A percentile compares a stretch with the other conserved stretches of the same genome.
These are phyloP conservation scores for Tolypeutes matacus DNA, from an alignment of 2,797 vertebrate species.

Conservation along the genomic window DNA sequence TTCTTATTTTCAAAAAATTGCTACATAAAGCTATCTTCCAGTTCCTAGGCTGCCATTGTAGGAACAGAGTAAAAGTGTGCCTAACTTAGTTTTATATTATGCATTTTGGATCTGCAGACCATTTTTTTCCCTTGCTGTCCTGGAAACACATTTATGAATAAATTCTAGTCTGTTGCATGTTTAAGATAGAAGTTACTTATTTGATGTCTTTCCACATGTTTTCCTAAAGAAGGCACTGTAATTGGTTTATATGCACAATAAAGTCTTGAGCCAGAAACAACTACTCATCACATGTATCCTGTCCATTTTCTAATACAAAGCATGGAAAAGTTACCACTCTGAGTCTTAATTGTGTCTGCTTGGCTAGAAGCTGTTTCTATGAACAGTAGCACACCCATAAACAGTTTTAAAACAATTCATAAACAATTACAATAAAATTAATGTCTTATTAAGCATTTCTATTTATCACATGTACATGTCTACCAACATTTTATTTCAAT, in stretches of 20 bases:
- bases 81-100: slow-evolving; percentile 25
- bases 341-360: slow-evolving; percentile 13
- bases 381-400: not conserved
- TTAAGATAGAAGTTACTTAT: slow-evolving; percentile 23
- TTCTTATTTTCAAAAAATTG: not conserved
- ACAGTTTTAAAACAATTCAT: slow-evolving; percentile 18
- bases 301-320: not conserved
- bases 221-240: not conserved
- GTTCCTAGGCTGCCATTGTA: not conserved
- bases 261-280: slow-evolving; percentile 13
- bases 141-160: slow-evolving; percentile 60
- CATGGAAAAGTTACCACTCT: not conserved
- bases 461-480: not conserved
- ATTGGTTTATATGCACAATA: not conserved
- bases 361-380: not conserved
- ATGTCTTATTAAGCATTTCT: slow-evolving; percentile 57
- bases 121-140: slow-evolving; percentile 19
- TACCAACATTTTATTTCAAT: slow-evolving; percentile 62
- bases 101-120: not conserved
- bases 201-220: not conserved
- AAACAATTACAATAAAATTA: slow-evolving; percentile 50
- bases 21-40: not conserved
- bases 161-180: not conserved
- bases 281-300: not conserved
- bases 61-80: not conserved